Base-by-base conservation (phyloP, 2,888 invertebrate species). In the Drepana falcataria region DNA sequence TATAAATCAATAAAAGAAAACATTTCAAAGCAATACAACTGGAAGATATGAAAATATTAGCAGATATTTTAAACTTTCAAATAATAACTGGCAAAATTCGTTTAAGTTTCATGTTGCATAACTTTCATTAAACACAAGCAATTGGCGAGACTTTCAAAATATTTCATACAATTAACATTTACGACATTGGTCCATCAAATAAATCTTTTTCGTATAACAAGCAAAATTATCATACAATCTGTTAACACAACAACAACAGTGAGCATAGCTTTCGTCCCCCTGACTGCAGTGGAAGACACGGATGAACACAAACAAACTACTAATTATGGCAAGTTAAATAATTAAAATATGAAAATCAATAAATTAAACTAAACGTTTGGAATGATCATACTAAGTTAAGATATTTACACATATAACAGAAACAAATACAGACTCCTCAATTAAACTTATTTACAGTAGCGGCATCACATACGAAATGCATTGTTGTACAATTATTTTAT, bases 371-470 rank as follows among this genome's bases (percentile, higher is more conserved):
- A 87, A 82, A 81, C 79, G 83, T 84, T 86, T 87, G 87, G 87
- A 89, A 87, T 88, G 83, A 81, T 85, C 72, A 67, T 76, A 78
- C 81, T 80, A 78, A 69, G 60, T 79, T 75, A 78, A 75, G 75
- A 75, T 88, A 89, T 90, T 85, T 89, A 89, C 88, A 87, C 67
- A 78, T 73, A 80, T 83, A 89, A 88, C 87, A 87, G 82, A 83
- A 86, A 87, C 81, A 86, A 81, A 68, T 73, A 71, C 68, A 71
- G 63, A 65, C 61, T 68, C 51, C 51, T 40, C 34, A 51, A 6
- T 21, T 49, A 54, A 53, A 54, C 60, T 56, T 64, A 63, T 64
- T 63, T 62, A 64, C 64, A 65, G 53, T 41, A 37, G 59, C 57
- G 55, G 55, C 54, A 53, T 53, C 56, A 64, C 67, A 70, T 70